A percentile compares a stretch with the other conserved stretches of the same genome.
These are phyloP conservation scores for Spermophilus dauricus DNA, from an alignment of 2,113 vertebrate species.

Conservation along the genomic window DNA sequence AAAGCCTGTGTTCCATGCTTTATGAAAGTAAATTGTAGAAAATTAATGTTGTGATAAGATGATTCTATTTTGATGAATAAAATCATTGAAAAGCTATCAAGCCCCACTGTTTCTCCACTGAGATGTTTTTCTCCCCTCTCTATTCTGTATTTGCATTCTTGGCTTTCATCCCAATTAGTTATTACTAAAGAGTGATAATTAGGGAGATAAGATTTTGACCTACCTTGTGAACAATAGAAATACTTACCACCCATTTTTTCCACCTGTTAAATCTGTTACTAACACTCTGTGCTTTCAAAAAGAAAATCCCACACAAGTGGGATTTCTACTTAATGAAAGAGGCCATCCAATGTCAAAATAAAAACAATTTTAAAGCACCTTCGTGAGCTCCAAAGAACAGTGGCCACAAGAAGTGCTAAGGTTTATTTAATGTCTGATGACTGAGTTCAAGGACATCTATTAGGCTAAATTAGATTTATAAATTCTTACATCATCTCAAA, in stretches of 20 bases:
- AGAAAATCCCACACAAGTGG: not conserved
- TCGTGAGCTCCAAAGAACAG: not conserved
- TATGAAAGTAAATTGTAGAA: slow-evolving; percentile 78
- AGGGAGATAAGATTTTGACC: slow-evolving; percentile 65
- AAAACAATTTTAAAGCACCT: not conserved
- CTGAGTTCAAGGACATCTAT: not conserved
- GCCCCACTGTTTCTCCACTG: not conserved
- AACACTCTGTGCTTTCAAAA: slow-evolving; percentile 15
- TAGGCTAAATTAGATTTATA: slow-evolving; percentile 6
- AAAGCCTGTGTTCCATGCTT: slow-evolving; percentile 69
- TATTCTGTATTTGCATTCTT: slow-evolving; percentile 57
- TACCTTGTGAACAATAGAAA: slow-evolving; percentile 65
- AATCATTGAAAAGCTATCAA: slow-evolving; percentile 68
- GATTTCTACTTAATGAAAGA: not conserved
- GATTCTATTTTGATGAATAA: slow-evolving; percentile 74
- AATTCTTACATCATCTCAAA: not conserved
- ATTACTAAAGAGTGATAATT: slow-evolving; percentile 72
- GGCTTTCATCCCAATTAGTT: slow-evolving; percentile 74
- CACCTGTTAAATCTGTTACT: slow-evolving; percentile 27
- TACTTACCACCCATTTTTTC: slow-evolving; percentile 25
- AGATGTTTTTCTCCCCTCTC: not conserved
- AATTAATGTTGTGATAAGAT: slow-evolving; percentile 78
- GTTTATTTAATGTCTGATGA: not conserved
- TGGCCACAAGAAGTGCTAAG: not conserved
- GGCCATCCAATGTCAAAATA: not conserved